Conservation (phyloP, 2,888 invertebrate species). For the Melieria omissa region DNA sequence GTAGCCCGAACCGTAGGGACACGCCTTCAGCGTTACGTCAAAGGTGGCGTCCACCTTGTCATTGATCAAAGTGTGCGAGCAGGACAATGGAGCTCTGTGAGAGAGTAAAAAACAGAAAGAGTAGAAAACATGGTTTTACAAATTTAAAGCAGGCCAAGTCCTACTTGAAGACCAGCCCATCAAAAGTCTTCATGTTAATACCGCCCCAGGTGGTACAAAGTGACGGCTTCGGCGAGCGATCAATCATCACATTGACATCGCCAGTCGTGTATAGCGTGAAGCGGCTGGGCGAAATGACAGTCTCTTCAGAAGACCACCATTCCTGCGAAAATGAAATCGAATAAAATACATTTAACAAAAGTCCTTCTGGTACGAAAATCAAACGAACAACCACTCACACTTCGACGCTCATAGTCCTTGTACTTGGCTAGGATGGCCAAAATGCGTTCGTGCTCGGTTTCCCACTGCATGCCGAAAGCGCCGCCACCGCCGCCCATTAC, state of each 20-base stretch:
- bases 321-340: slow-evolving; percentile 48
- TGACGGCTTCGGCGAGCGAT: slow-evolving; percentile 71
- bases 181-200: slow-evolving; percentile 85
- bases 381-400: slow-evolving; percentile 46
- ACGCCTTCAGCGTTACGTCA: slow-evolving; percentile 73
- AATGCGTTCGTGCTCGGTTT: slow-evolving; percentile 52
- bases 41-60: slow-evolving; percentile 79
- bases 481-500: slow-evolving; percentile 46
- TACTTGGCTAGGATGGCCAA: slow-evolving; percentile 55
- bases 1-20: slow-evolving; percentile 71
- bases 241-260: slow-evolving; percentile 56
- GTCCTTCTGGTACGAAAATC: neutral
- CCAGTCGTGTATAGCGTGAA: slow-evolving; percentile 58
- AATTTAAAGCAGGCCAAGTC: slow-evolving; percentile 24
- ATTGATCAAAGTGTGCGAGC: slow-evolving; percentile 78
- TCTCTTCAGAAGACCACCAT: slow-evolving; percentile 63
- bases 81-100: slow-evolving; percentile 78
- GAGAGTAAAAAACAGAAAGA: neutral
- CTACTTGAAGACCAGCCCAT: slow-evolving; percentile 80
- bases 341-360: neutral
- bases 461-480: slow-evolving; percentile 45
- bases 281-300: slow-evolving; percentile 49
- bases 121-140: neutral
- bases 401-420: slow-evolving; percentile 51
- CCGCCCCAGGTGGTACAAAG: slow-evolving; percentile 85